Percentiles rank a stretch among this genome's conserved stretches.
Evolutionary conservation across 2,888 invertebrate genomes (phyloP).

Genomic region (Anoplius nigerrimus): DNA sequence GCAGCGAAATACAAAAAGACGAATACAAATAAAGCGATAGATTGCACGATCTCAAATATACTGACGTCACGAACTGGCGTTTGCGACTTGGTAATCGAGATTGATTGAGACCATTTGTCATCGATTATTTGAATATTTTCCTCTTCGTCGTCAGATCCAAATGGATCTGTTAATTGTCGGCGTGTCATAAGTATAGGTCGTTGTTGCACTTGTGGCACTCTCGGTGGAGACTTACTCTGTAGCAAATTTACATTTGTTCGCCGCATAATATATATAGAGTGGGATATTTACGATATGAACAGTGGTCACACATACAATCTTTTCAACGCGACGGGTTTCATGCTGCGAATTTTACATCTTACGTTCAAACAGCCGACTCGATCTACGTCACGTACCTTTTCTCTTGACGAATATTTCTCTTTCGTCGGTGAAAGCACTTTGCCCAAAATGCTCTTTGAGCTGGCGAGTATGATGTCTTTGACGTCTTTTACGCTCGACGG

Average conservation of each 20-base stretch:
- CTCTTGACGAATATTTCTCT: constrained; percentile 78
- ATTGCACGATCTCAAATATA: constrained; percentile 45
- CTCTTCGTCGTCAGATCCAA: constrained; percentile 90
- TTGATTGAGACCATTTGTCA: constrained; percentile 70
- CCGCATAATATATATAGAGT: constrained; percentile 18
- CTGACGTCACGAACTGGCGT: constrained; percentile 73
- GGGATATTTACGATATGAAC: constrained; percentile 8
- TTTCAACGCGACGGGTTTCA: not conserved
- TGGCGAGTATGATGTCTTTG: constrained; percentile 82
- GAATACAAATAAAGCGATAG: constrained; percentile 29
- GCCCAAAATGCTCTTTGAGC: constrained; percentile 84
- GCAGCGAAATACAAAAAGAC: constrained; percentile 30
- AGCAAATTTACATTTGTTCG: constrained; percentile 46
- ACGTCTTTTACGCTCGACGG: constrained; percentile 82
- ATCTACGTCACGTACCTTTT: constrained; percentile 66
- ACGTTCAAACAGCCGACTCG: not conserved
- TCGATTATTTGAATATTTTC: constrained; percentile 71
- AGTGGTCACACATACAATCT: constrained; percentile 6
- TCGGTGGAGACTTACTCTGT: constrained; percentile 75
- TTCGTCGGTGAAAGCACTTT: constrained; percentile 86
- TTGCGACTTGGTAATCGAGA: constrained; percentile 68
- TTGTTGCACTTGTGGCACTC: constrained; percentile 62
- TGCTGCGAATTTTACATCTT: too few relatives aligned
- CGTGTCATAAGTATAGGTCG: constrained; percentile 85
- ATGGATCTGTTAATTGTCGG: constrained; percentile 90